These are phyloP conservation scores for Schizaphis graminum DNA, from an alignment of 2,888 invertebrate species.

Conservation along the genomic window DNA sequence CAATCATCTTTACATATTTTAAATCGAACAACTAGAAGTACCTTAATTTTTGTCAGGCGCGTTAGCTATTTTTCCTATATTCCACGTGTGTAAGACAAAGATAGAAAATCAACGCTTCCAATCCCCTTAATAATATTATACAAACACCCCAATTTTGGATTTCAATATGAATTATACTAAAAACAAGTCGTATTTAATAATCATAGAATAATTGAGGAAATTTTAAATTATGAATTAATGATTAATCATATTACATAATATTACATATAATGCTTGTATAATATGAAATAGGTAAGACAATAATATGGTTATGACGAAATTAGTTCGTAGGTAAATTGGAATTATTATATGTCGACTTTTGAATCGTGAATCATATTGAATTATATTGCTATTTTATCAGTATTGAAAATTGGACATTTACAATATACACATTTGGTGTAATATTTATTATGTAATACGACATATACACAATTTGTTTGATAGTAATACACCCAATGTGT, in stretches of 20 bases:
- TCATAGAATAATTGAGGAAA: background rate
- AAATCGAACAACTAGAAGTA: no score
- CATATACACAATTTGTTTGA: background rate
- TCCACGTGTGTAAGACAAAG: no score
- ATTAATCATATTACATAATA: background rate
- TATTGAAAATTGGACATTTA: background rate
- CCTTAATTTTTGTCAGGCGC: no score
- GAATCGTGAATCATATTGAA: background rate
- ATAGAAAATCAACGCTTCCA: no score
- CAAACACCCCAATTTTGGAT: background rate
- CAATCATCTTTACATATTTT: no score
- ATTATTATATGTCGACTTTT: background rate
- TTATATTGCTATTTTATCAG: background rate
- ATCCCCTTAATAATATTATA: background rate
- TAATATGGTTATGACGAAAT: background rate
- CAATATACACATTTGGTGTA: no score
- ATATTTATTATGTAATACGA: background rate
- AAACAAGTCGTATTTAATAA: background rate
- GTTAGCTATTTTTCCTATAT: no score
- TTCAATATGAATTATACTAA: background rate
- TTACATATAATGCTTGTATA: background rate
- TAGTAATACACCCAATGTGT: background rate
- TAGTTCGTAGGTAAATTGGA: background rate
- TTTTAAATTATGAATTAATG: background rate
- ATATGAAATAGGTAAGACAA: background rate